Evolutionary conservation across 2,888 invertebrate species (phyloP).

Genomic region (Dimorphilus gyrociliatus): DNA sequence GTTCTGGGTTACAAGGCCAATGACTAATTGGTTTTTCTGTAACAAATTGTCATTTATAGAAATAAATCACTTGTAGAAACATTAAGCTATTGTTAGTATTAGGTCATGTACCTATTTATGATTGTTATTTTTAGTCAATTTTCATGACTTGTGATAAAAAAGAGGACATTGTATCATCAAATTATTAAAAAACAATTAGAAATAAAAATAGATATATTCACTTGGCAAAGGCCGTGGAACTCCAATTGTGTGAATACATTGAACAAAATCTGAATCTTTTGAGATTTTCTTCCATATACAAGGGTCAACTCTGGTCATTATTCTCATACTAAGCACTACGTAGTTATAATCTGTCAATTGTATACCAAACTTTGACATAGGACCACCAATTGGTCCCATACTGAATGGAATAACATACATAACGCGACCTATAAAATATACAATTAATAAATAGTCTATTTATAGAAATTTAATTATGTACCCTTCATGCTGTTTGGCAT

Average conservation of each 20-base stretch:
- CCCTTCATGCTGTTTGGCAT: conserved; percentile 19
- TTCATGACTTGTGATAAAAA: no score
- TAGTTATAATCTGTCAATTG: conserved; percentile 19
- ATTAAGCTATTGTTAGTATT: no score
- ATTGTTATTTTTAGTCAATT: no score
- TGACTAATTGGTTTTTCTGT: conserved; percentile 13
- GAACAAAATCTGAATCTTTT: conserved; percentile 14
- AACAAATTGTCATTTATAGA: no score
- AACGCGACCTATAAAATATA: conserved; percentile 14
- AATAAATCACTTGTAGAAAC: no score
- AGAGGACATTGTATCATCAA: no score
- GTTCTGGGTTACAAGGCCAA: conserved; percentile 19
- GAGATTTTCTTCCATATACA: conserved; percentile 11
- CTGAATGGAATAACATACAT: conserved; percentile 22
- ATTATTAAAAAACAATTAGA: no score
- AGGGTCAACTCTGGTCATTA: conserved; percentile 19
- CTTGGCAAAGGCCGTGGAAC: conserved; percentile 12
- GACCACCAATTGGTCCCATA: conserved; percentile 19
- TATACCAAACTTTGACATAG: conserved; percentile 17
- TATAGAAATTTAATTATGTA: no score
- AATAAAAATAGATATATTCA: no score
- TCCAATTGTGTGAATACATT: conserved; percentile 16
- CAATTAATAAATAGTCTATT: no score
- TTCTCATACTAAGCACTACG: conserved; percentile 17
- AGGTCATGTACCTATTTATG: no score